phyloP scores from a whole-genome alignment of 2,113 vertebrate species.

The Triplophysa siluroides region DNA sequence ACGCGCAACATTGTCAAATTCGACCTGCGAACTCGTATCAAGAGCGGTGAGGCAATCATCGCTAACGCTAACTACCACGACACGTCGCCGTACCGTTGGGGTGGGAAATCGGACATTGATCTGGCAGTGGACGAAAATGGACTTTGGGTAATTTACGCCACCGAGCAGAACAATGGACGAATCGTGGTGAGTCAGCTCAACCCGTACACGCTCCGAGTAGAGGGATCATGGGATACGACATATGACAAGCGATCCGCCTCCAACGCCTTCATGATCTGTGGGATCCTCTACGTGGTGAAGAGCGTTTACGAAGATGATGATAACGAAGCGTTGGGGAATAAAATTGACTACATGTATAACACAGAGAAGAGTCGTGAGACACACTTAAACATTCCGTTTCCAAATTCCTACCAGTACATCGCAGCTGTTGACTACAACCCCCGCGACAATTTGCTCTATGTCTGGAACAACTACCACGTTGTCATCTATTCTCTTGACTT shows the following conservation, averaged over 20 bases:
- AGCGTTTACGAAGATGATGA: conserved; percentile 97
- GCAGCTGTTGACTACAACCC: conserved; percentile 99
- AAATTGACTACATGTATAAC: conserved; percentile 98
- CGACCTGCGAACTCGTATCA: conserved; percentile 93
- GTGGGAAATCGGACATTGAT: conserved; percentile 87
- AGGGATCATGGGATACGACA: conserved; percentile 86
- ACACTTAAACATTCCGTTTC: conserved; percentile 88
- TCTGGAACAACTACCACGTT: conserved; percentile 99
- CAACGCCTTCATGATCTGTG: conserved; percentile 91
- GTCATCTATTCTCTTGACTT: conserved; percentile 98
- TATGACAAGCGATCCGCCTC: conserved; percentile 83
- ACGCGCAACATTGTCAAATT: conserved; percentile 99
- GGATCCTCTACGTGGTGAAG: conserved; percentile 92
- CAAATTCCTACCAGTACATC: conserved; percentile 98
- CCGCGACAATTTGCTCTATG: conserved; percentile 97
- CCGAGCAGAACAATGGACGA: conserved; percentile 86
- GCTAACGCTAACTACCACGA: conserved; percentile 85
- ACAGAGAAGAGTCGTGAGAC: conserved; percentile 93
- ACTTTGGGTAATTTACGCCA: conserved; percentile 95
- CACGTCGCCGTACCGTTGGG: conserved; percentile 88
- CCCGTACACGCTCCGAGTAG: conserved; percentile 85
- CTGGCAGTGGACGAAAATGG: conserved; percentile 89
- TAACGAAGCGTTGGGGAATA: conserved; percentile 97
- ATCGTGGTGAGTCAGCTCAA: conserved; percentile 93
- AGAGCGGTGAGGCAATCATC: conserved; percentile 97